Evolutionary conservation across 1,140 invertebrate genomes (phyloP).

Genomic region (Pissodes strobi): DNA sequence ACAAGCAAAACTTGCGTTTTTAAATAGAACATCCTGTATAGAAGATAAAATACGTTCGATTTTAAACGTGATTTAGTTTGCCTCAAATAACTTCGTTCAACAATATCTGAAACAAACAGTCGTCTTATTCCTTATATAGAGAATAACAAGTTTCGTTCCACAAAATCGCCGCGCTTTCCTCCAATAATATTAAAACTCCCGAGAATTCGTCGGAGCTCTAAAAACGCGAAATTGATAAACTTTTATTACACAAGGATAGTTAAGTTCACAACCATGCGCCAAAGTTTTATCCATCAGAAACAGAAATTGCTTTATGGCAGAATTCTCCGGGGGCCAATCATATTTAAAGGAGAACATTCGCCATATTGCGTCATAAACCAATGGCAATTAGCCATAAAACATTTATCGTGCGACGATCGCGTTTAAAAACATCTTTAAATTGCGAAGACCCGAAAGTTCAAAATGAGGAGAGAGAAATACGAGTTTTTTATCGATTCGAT

Average conservation of each 20-base stretch:
- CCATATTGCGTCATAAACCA: slow-evolving; percentile 57
- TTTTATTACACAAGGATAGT: slow-evolving; percentile 27
- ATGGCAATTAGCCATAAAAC: slow-evolving; percentile 57
- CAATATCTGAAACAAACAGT: too few relatives aligned
- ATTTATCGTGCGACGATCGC: slow-evolving; percentile 48
- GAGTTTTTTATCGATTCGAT: too few relatives aligned
- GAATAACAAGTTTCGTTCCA: too few relatives aligned
- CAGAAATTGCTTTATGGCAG: slow-evolving; percentile 51
- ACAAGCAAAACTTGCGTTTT: too few relatives aligned
- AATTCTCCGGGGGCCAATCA: slow-evolving; percentile 53
- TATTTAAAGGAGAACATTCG: slow-evolving; percentile 53
- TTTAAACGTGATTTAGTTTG: too few relatives aligned
- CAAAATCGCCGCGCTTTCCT: background rate
- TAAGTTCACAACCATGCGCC: slow-evolving; percentile 20
- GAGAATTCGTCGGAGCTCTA: background rate
- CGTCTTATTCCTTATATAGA: too few relatives aligned
- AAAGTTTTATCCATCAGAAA: slow-evolving; percentile 40
- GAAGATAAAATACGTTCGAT: too few relatives aligned
- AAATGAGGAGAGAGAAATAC: too few relatives aligned
- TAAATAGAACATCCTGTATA: too few relatives aligned
- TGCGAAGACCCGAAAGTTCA: background rate
- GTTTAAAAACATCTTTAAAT: slow-evolving; percentile 32
- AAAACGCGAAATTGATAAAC: slow-evolving; percentile 28
- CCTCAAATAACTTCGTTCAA: too few relatives aligned
- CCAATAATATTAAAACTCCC: slow-evolving; percentile 10